Base-by-base conservation (phyloP, 2,797 vertebrate genomes). In the Sebastes vulpes region DNA sequence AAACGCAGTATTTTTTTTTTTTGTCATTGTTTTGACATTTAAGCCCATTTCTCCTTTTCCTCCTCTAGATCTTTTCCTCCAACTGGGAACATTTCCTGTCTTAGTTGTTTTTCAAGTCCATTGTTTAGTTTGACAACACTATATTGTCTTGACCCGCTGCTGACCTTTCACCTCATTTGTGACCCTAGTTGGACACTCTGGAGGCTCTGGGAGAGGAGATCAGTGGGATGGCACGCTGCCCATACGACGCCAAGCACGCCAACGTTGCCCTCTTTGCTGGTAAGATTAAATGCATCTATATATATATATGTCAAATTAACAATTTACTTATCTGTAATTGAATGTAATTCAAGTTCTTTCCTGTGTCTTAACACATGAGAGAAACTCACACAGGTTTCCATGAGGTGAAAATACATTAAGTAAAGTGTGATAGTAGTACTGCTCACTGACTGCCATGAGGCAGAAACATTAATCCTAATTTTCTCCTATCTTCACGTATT, bases 171-270 rank as follows among this genome's bases (percentile, higher is more conserved):
- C 71, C 79, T 84, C 38, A 4, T 79, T 79, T 87, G 12, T 85
- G 82, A 93, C 86, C 81, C 80, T 79, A 99, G 99, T 95, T 96
- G 94, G 99, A 99, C 88, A 97, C 96, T 42, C 84, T 99, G 95
- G 99, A 99, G 77, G 96, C 96, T 70, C 91, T 96, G 52, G 97
- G 97, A 84, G 98, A 99, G 91, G 99, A 99, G 90, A 98, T 99
- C 94, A 99, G 98, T 53, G 99, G 99, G 84, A 99, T 99, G 98
- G 99, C 99, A 25, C 97, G 98, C 61, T 99, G 99, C 92, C 99
- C 99, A 0, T 99, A 99, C 3, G 99, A 99, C 77, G 97, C 98
- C 95, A 99, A 99, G 90, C 99, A 99, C 65, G 98, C 98, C 93
- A 99, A 99, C 0, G 96, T 99, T 6, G 99, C 99, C 0, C 95